phyloP scores from a whole-genome alignment of 64 coral and sea anemone genomes.

The Montipora efflorescens region DNA sequence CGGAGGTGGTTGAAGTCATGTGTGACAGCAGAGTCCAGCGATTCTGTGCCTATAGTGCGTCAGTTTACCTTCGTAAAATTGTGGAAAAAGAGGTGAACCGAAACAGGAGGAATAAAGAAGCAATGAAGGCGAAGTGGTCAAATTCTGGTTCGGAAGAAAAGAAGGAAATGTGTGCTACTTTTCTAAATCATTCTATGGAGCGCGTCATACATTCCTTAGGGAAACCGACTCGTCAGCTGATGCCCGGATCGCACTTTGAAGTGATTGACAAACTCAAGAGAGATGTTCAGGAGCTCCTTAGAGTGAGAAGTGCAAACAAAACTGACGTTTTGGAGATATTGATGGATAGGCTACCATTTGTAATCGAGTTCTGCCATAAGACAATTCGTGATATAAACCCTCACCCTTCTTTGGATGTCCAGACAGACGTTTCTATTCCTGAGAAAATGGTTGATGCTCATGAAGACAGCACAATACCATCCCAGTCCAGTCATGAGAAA shows the following conservation, averaged over 20 bases:
- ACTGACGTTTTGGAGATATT: not conserved
- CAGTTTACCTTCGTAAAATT: not conserved
- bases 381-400: slow-evolving; percentile 19
- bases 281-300: not conserved
- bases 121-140: not conserved
- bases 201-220: not conserved
- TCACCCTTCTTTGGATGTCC: slow-evolving; percentile 18
- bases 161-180: not conserved
- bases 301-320: not conserved
- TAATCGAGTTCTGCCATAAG: not conserved
- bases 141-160: not conserved
- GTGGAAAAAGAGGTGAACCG: not conserved
- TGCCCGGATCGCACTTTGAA: not conserved
- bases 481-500: not conserved
- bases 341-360: not conserved
- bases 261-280: not conserved
- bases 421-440: not conserved
- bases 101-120: not conserved
- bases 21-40: not conserved
- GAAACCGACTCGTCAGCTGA: not conserved
- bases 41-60: not conserved
- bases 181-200: not conserved
- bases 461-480: not conserved
- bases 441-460: slow-evolving; percentile 5
- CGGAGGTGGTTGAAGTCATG: not conserved